phyloP scores from a whole-genome alignment of 2,797 vertebrate species.

The Helarctos malayanus region DNA sequence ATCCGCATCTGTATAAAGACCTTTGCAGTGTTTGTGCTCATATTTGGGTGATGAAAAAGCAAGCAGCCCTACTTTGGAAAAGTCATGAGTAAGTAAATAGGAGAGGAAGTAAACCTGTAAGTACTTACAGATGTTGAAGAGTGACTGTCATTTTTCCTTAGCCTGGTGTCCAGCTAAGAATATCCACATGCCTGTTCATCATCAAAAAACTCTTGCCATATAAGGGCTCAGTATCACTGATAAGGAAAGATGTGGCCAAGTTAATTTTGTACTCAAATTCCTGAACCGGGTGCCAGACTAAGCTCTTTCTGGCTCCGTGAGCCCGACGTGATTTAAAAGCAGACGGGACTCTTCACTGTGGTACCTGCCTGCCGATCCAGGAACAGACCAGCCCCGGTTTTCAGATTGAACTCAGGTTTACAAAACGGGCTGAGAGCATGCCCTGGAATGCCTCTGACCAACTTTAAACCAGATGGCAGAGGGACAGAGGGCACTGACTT shows the following conservation, averaged over 20 bases:
- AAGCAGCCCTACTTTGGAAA: not conserved
- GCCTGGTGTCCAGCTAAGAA: not conserved
- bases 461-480: not conserved
- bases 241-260: not conserved
- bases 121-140: not conserved
- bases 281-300: not conserved
- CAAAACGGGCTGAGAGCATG: fast-evolving
- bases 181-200: not conserved
- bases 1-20: not conserved
- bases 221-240: not conserved
- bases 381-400: not conserved
- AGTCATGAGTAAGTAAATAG: not conserved
- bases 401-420: not conserved
- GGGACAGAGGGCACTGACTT: not conserved
- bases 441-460: not conserved
- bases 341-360: not conserved
- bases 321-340: conserved; percentile 39
- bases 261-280: not conserved
- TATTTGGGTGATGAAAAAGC: not conserved
- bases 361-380: not conserved
- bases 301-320: conserved; percentile 37
- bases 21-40: not conserved
- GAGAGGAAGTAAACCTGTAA: not conserved
- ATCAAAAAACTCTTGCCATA: not conserved
- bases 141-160: not conserved